Conservation (phyloP, 2,888 invertebrate genomes). For the Xanthia icteritia region DNA sequence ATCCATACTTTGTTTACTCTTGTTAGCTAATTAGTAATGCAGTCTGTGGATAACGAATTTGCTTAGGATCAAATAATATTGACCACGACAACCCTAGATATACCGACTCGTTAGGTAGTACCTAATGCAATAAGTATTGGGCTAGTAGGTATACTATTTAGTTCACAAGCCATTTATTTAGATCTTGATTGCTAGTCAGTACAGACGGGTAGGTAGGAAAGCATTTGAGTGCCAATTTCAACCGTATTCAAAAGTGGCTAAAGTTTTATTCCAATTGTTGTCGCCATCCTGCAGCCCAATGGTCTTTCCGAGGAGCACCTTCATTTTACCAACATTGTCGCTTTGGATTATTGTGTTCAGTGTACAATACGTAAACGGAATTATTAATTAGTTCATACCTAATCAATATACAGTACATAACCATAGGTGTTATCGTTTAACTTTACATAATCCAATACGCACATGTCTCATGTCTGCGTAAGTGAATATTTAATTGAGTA, state of each 20-base stretch:
- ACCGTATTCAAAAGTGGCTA: background rate
- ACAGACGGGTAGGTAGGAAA: background rate
- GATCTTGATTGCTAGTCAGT: background rate
- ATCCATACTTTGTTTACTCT: slow-evolving; percentile 34
- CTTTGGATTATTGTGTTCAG: background rate
- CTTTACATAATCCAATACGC: slow-evolving; percentile 41
- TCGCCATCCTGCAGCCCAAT: background rate
- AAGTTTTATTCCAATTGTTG: background rate
- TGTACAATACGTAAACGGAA: slow-evolving; percentile 36
- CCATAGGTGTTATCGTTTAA: slow-evolving; percentile 21
- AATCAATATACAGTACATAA: slow-evolving; percentile 34
- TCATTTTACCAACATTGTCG: background rate
- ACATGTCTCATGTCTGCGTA: slow-evolving; percentile 22
- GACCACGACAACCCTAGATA: slow-evolving; percentile 1
- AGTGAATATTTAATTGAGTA: slow-evolving; percentile 38
- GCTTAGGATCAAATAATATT: slow-evolving; percentile 19
- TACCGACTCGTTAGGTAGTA: slow-evolving; percentile 14
- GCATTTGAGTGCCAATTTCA: background rate
- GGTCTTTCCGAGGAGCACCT: background rate
- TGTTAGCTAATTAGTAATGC: slow-evolving; percentile 19
- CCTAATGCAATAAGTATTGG: slow-evolving; percentile 17
- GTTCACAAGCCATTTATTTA: background rate
- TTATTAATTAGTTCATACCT: slow-evolving; percentile 34
- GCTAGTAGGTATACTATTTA: background rate
- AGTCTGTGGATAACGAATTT: slow-evolving; percentile 35